phyloP scores from a whole-genome alignment of 2,113 vertebrate species.

The Myotis brandtii region DNA sequence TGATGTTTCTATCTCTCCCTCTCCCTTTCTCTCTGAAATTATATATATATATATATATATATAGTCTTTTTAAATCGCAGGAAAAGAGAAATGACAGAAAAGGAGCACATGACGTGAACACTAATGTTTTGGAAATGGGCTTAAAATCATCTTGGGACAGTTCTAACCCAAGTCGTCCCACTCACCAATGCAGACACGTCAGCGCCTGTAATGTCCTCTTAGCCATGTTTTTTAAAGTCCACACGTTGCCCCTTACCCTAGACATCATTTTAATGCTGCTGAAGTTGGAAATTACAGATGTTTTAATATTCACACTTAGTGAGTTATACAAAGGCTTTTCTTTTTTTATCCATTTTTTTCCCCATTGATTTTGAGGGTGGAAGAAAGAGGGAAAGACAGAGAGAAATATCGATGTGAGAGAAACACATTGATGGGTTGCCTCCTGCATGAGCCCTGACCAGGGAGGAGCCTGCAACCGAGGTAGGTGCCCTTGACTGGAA shows the following conservation, averaged over 20 bases:
- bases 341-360: too few species aligned
- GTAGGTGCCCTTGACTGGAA: too few species aligned
- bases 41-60: too few species aligned
- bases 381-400: too few species aligned
- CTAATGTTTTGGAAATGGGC: slow-evolving; percentile 76
- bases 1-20: too few species aligned
- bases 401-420: too few species aligned
- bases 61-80: slow-evolving; percentile 82
- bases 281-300: background rate
- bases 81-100: slow-evolving; percentile 81
- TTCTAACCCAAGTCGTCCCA: slow-evolving; percentile 76
- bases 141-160: slow-evolving; percentile 73
- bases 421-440: too few species aligned
- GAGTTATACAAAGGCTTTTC: slow-evolving; percentile 28
- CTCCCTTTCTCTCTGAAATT: too few species aligned
- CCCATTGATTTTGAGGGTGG: too few species aligned
- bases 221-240: background rate
- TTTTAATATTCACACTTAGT: background rate
- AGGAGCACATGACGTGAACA: slow-evolving; percentile 78
- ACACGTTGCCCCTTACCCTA: background rate
- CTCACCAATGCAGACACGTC: slow-evolving; percentile 40
- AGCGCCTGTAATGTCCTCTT: background rate
- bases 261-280: background rate
- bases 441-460: too few species aligned
- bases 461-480: too few species aligned